These are phyloP conservation scores for Falco columbarius DNA, from an alignment of 2,797 vertebrate species.

Conservation along the genomic window DNA sequence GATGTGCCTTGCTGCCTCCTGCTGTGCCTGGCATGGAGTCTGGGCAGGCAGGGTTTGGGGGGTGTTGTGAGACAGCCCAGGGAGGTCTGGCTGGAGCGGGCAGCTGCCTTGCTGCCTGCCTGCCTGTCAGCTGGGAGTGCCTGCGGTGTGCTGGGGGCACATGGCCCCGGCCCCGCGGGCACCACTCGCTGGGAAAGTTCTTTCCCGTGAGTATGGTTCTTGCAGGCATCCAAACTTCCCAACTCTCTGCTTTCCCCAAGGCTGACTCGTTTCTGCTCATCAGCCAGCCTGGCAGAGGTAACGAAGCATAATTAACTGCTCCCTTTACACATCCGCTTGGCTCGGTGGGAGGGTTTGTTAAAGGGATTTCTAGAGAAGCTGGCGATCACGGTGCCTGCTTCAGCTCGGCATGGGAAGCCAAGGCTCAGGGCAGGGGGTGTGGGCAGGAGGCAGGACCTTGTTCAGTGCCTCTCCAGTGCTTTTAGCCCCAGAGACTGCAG, in stretches of 20 bases:
- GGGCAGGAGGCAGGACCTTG: neutral
- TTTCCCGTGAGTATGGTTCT: accelerated
- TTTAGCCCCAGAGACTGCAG: neutral
- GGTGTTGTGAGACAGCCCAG: neutral
- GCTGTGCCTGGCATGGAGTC: accelerated
- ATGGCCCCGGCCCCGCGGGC: accelerated
- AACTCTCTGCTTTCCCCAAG: neutral
- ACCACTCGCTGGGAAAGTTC: neutral
- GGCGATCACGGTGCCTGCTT: neutral
- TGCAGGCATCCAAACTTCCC: neutral
- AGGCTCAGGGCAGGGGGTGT: accelerated
- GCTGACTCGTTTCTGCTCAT: neutral
- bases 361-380: neutral
- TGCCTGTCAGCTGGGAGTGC: accelerated
- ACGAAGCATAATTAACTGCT: neutral
- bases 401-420: accelerated
- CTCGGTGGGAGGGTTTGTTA: neutral
- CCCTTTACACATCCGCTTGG: neutral
- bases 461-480: neutral
- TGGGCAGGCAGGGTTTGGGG: neutral
- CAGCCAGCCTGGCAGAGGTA: conserved; percentile 9
- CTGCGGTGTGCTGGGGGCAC: neutral
- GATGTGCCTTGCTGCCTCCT: accelerated
- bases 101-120: neutral
- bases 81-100: neutral